Evolutionary conservation across 2,797 vertebrate genomes (phyloP).

Genomic region (Onychomys arenicola): DNA sequence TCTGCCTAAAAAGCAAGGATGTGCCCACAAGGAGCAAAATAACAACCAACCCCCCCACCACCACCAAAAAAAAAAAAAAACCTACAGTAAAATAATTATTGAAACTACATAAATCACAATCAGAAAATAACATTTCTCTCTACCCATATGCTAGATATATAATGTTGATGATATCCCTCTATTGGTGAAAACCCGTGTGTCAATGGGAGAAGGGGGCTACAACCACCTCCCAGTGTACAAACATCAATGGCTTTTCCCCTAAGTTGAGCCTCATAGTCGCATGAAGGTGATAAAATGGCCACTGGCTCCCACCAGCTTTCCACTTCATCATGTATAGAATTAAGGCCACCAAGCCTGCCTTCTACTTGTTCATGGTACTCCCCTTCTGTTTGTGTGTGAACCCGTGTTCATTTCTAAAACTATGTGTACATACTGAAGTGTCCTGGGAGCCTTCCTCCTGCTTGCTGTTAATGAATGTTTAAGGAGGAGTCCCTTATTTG

Average conservation of each 20-base stretch:
- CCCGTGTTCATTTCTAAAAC: not conserved
- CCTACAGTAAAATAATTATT: not conserved
- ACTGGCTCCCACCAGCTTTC: not conserved
- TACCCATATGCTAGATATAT: not conserved
- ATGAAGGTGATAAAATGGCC: not conserved
- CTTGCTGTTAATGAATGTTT: not conserved
- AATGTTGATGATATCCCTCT: not conserved
- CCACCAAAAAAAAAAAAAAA: not conserved
- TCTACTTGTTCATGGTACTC: not conserved
- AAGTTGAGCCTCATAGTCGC: not conserved
- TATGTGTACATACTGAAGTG: not conserved
- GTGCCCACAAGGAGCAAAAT: not conserved
- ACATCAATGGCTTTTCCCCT: not conserved
- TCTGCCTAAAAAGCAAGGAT: constrained; percentile 58
- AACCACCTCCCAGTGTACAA: not conserved
- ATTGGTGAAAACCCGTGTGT: not conserved
- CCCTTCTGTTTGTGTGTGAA: not conserved
- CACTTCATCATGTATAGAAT: not conserved
- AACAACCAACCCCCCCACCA: not conserved
- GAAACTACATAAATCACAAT: not conserved
- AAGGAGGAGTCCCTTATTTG: not conserved
- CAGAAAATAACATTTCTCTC: not conserved
- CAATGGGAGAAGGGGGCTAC: not conserved
- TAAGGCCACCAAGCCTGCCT: not conserved
- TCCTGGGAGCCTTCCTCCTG: not conserved